phyloP scores from a whole-genome alignment of 2,113 vertebrate genomes.

The Mormoops blainvillei region DNA sequence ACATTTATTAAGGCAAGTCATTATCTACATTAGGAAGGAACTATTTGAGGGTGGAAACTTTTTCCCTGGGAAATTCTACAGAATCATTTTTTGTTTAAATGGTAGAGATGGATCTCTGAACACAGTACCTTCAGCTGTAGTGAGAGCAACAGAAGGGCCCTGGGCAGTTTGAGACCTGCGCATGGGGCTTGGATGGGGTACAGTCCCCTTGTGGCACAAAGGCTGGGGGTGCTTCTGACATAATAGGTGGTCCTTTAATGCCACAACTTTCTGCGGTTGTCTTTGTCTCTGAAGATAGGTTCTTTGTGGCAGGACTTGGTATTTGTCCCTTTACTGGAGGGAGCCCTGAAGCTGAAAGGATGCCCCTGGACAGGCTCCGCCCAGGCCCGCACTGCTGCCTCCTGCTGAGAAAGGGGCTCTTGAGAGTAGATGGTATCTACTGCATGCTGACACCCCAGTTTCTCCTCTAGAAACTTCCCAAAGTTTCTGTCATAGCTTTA shows the following conservation, averaged over 20 bases:
- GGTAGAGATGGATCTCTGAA: neutral
- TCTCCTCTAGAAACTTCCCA: neutral
- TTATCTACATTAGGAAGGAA: neutral
- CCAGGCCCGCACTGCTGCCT: neutral
- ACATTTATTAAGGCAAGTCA: neutral
- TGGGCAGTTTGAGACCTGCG: neutral
- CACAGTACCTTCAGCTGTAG: neutral
- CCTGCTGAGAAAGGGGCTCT: neutral
- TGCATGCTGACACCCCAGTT: neutral
- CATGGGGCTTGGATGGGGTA: neutral
- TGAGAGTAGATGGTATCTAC: neutral
- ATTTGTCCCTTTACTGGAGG: neutral
- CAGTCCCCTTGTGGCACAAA: neutral
- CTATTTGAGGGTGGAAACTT: neutral
- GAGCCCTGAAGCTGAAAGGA: neutral
- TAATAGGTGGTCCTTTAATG: neutral
- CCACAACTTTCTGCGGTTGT: neutral
- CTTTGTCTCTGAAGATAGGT: neutral
- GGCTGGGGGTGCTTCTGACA: neutral
- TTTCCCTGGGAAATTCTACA: neutral
- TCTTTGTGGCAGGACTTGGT: neutral
- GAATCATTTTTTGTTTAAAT: neutral
- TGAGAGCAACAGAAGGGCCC: rapidly evolving
- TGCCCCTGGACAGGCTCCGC: neutral
- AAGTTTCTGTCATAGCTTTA: too few relatives aligned